Conservation (phyloP, 1,140 invertebrate genomes). For the Drosophila carrolli region DNA sequence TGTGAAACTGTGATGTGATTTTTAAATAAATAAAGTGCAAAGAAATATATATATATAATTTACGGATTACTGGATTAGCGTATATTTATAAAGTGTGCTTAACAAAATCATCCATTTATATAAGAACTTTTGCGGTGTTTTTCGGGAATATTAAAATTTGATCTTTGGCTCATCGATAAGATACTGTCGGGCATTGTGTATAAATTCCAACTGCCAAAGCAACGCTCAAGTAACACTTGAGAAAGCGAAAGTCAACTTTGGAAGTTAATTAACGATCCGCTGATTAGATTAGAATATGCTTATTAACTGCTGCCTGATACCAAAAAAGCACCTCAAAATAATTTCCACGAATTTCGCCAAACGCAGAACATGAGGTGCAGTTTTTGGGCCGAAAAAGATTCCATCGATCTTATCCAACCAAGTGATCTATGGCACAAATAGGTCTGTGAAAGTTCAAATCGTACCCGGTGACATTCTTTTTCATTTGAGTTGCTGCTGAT, state of each 20-base stretch:
- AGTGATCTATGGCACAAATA: conserved; percentile 18
- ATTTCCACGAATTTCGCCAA: conserved; percentile 24
- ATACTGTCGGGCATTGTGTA: conserved; percentile 14
- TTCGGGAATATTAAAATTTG: conserved; percentile 24
- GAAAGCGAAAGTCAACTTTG: conserved; percentile 40
- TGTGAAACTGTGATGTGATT: conserved; percentile 1
- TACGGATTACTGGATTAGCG: neutral
- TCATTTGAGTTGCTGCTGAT: conserved; percentile 16
- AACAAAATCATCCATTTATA: conserved; percentile 7
- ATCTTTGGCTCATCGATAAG: conserved; percentile 47
- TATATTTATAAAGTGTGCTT: neutral
- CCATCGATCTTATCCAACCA: conserved; percentile 34
- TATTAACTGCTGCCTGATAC: conserved; percentile 44
- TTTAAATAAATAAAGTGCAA: neutral
- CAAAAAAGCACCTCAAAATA: conserved; percentile 19
- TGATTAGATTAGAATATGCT: conserved; percentile 70
- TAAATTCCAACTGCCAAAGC: conserved; percentile 49
- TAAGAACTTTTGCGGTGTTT: neutral
- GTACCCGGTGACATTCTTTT: conserved; percentile 12
- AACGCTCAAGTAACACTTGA: conserved; percentile 59
- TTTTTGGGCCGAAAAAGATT: conserved; percentile 8
- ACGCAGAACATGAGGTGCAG: conserved; percentile 4
- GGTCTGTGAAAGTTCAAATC: conserved; percentile 4
- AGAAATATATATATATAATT: neutral
- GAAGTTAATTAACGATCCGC: conserved; percentile 60